phyloP scores from a whole-genome alignment of 1,140 invertebrate species.

The Nephotettix cincticeps region DNA sequence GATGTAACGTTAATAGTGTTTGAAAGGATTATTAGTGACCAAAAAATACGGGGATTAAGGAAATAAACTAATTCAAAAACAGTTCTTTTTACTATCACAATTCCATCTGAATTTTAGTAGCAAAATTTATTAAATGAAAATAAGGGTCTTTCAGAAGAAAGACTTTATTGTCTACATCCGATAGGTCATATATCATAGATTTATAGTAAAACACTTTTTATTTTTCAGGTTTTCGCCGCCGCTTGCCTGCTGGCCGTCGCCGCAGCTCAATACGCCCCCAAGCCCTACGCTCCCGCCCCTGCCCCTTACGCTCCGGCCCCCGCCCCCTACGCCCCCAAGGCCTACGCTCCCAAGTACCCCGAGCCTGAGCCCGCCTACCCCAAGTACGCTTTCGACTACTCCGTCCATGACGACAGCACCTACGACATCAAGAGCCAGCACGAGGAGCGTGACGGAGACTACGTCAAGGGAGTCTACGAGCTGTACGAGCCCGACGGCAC shows the following conservation, averaged over 20 bases:
- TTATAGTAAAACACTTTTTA: no score
- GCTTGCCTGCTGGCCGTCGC: background rate
- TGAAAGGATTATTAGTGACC: no score
- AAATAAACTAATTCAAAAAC: no score
- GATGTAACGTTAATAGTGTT: no score
- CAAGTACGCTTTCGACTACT: conserved; percentile 53
- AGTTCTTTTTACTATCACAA: no score
- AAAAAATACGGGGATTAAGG: no score
- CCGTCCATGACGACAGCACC: conserved; percentile 51
- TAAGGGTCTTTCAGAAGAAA: no score
- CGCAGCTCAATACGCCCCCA: conserved; percentile 53
- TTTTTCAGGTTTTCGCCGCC: background rate
- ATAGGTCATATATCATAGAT: no score
- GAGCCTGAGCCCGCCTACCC: no score
- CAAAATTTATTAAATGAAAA: no score
- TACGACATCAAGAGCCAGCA: conserved; percentile 53
- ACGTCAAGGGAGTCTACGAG: conserved; percentile 43
- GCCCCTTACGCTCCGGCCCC: background rate
- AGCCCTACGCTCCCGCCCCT: conserved; percentile 30
- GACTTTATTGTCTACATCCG: no score
- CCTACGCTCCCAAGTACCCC: conserved; percentile 30
- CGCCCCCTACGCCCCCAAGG: conserved; percentile 42
- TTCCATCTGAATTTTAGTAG: no score
- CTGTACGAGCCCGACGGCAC: conserved; percentile 39
- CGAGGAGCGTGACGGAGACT: conserved; percentile 50